A percentile compares a stretch with the other conserved stretches of the same genome.
Conservation (phyloP, 2,888 invertebrate species). For the Euclidia mi region DNA sequence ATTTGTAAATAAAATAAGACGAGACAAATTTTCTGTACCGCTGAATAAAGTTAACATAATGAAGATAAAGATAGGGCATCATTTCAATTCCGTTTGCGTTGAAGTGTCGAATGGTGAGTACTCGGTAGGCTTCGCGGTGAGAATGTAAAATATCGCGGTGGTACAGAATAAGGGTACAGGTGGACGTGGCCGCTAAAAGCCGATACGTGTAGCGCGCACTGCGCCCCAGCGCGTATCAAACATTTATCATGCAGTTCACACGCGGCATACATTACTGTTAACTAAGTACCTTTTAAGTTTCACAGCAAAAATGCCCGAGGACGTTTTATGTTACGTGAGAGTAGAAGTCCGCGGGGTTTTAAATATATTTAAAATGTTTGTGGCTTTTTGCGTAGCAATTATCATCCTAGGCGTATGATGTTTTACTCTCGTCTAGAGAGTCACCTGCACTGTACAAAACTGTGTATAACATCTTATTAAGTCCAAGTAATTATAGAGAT, state of each 20-base stretch:
- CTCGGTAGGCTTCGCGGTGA: slow-evolving; percentile 37
- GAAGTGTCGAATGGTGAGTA: slow-evolving; percentile 38
- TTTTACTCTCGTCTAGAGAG: too few species aligned
- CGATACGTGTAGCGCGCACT: slow-evolving; percentile 61
- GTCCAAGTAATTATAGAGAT: too few species aligned
- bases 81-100: slow-evolving; percentile 46
- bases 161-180: slow-evolving; percentile 61
- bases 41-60: slow-evolving; percentile 44
- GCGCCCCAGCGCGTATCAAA: slow-evolving; percentile 55
- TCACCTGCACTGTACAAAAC: too few species aligned
- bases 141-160: slow-evolving; percentile 45
- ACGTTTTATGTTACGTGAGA: slow-evolving; percentile 33
- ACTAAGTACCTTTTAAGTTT: slow-evolving; percentile 61
- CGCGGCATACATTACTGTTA: slow-evolving; percentile 69
- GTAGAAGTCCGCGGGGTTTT: slow-evolving; percentile 4
- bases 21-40: slow-evolving; percentile 36
- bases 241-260: slow-evolving; percentile 74
- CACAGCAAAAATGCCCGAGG: slow-evolving; percentile 34
- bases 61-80: slow-evolving; percentile 29
- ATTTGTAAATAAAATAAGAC: slow-evolving; percentile 10
- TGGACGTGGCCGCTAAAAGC: slow-evolving; percentile 73
- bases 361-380: neutral
- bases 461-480: too few species aligned
- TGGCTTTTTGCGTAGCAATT: too few species aligned
- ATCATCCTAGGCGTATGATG: too few species aligned